Conservation (phyloP, 37 sponge, comb jelly and placozoan genomes). For the Axinella damicornis region DNA sequence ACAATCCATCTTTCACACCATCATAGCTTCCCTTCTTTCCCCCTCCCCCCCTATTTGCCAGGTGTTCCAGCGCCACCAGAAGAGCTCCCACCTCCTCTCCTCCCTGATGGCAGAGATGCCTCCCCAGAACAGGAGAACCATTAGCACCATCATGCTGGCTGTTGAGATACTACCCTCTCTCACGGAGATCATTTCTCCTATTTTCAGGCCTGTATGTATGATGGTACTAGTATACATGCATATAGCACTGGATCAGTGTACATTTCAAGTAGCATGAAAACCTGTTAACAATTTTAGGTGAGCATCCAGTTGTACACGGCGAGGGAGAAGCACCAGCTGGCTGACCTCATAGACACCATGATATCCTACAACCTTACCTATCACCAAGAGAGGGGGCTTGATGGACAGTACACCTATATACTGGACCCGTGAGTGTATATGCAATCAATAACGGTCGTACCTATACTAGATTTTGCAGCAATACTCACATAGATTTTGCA, state of each 20-base stretch:
- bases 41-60: neutral
- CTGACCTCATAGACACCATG: conserved; percentile 90
- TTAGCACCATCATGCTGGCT: conserved; percentile 25
- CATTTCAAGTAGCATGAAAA: too few species aligned
- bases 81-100: conserved; percentile 47
- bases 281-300: conserved; percentile 47
- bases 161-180: conserved; percentile 73
- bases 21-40: too few species aligned
- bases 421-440: conserved; percentile 85
- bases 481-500: too few species aligned
- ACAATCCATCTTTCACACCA: too few species aligned
- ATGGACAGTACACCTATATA: conserved; percentile 87
- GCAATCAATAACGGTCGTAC: too few species aligned
- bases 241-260: too few species aligned
- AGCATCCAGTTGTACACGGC: conserved; percentile 88
- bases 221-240: too few species aligned
- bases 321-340: conserved; percentile 85
- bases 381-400: conserved; percentile 79
- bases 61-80: conserved; percentile 48
- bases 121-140: conserved; percentile 52
- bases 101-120: conserved; percentile 59
- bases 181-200: conserved; percentile 83
- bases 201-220: conserved; percentile 87
- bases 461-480: too few species aligned
- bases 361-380: conserved; percentile 92